These are phyloP conservation scores for Montifringilla adamsi DNA, from an alignment of 2,113 vertebrate genomes.

Conservation along the genomic window DNA sequence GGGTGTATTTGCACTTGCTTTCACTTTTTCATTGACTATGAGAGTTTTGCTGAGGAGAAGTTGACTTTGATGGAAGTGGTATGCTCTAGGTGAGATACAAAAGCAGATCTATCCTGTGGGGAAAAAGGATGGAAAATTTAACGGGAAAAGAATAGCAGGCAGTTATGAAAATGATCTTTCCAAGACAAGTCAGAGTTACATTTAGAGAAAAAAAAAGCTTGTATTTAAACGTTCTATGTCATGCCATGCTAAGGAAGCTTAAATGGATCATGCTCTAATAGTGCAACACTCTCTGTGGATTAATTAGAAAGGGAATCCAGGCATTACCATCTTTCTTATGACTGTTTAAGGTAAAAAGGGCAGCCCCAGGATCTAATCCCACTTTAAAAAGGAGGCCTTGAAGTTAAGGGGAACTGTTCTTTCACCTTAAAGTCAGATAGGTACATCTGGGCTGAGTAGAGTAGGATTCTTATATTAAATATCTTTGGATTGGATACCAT, in stretches of 20 bases:
- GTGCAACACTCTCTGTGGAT: not conserved
- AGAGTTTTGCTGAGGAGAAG: not conserved
- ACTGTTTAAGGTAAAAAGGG: not conserved
- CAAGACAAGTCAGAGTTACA: not conserved
- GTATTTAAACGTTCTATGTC: not conserved
- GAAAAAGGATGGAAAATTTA: not conserved
- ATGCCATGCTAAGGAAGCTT: not conserved
- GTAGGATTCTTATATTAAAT: not conserved
- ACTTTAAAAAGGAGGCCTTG: not conserved
- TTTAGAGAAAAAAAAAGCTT: not conserved
- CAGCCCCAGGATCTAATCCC: not conserved
- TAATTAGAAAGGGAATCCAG: not conserved
- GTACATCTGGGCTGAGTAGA: not conserved
- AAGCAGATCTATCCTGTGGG: not conserved
- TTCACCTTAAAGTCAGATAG: not conserved
- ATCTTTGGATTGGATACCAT: not conserved
- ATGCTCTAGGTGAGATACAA: not conserved
- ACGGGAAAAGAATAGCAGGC: not conserved
- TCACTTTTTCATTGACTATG: not conserved
- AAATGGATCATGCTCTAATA: not conserved
- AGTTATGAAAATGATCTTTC: not conserved
- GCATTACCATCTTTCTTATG: rapidly evolving
- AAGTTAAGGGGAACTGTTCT: not conserved
- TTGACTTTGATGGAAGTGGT: not conserved
- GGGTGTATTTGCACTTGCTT: not conserved